Evolutionary conservation across 2,113 vertebrate genomes (phyloP).

Genomic region (Genyomyrus donnyi): DNA sequence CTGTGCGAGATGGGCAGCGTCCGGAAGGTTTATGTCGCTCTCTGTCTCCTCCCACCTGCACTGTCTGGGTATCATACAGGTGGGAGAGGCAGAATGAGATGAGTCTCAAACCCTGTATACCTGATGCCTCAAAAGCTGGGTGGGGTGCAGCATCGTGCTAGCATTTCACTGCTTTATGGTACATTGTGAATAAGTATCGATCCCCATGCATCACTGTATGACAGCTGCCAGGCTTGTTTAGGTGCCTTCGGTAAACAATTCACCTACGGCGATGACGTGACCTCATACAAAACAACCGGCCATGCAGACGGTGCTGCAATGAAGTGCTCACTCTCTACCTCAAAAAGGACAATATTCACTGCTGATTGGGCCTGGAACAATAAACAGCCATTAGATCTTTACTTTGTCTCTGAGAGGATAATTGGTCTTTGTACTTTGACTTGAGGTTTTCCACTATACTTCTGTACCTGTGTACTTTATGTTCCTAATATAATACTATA

Average conservation of each 20-base stretch:
- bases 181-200: neutral
- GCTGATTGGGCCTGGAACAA: neutral
- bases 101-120: neutral
- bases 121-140: neutral
- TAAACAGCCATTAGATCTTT: neutral
- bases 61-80: neutral
- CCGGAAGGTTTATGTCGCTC: constrained; percentile 14
- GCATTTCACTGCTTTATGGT: neutral
- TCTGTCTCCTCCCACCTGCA: neutral
- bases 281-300: neutral
- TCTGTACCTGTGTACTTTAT: neutral
- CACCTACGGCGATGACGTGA: neutral
- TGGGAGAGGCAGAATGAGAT: neutral
- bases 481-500: neutral
- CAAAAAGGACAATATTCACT: neutral
- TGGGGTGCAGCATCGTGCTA: neutral
- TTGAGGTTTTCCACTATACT: neutral
- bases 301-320: neutral
- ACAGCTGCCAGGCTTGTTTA: neutral
- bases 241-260: neutral
- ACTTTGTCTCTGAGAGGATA: neutral
- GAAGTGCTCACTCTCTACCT: neutral
- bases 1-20: neutral
- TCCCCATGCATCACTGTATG: neutral
- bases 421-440: neutral